Percentiles rank a stretch among this genome's conserved stretches.
Evolutionary conservation across 2,888 invertebrate genomes (phyloP).

Genomic region (Sinohyriopsis cumingii): DNA sequence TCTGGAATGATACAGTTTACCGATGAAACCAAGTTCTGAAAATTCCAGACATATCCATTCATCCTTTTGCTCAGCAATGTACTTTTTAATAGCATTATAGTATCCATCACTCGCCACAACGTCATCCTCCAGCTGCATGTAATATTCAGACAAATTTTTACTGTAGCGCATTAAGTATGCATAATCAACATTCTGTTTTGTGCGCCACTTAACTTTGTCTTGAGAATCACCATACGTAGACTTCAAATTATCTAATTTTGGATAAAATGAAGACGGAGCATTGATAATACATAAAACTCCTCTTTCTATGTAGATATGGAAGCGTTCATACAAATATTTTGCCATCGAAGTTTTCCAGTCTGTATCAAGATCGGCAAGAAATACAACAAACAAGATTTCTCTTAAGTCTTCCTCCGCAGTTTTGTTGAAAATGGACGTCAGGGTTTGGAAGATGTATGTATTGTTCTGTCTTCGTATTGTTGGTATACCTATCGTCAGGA

Average conservation of each 20-base stretch:
- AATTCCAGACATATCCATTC: slow-evolving; percentile 58
- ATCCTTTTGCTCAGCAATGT: slow-evolving; percentile 56
- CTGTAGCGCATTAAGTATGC: slow-evolving; percentile 68
- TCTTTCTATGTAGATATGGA: slow-evolving; percentile 23
- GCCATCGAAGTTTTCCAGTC: slow-evolving; percentile 44
- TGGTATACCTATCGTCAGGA: slow-evolving; percentile 72
- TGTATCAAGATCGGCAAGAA: slow-evolving; percentile 70
- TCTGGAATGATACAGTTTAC: slow-evolving; percentile 47
- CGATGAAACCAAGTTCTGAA: slow-evolving; percentile 58
- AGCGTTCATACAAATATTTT: slow-evolving; percentile 36
- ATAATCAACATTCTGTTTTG: slow-evolving; percentile 72
- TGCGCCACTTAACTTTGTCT: slow-evolving; percentile 67
- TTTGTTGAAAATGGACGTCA: slow-evolving; percentile 67
- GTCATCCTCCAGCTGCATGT: slow-evolving; percentile 72
- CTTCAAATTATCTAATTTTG: slow-evolving; percentile 37
- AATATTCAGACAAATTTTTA: slow-evolving; percentile 65
- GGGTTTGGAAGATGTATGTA: slow-evolving; percentile 68
- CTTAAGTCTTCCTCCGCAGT: slow-evolving; percentile 60
- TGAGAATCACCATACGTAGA: slow-evolving; percentile 65
- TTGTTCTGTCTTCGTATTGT: slow-evolving; percentile 67
- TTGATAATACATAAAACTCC: slow-evolving; percentile 69
- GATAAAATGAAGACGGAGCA: slow-evolving; percentile 50
- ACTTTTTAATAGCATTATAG: slow-evolving; percentile 64
- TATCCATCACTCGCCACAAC: slow-evolving; percentile 64
- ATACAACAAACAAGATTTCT: slow-evolving; percentile 69